Base-by-base conservation (phyloP, 2,888 invertebrate species). In the Andrena fulva region DNA sequence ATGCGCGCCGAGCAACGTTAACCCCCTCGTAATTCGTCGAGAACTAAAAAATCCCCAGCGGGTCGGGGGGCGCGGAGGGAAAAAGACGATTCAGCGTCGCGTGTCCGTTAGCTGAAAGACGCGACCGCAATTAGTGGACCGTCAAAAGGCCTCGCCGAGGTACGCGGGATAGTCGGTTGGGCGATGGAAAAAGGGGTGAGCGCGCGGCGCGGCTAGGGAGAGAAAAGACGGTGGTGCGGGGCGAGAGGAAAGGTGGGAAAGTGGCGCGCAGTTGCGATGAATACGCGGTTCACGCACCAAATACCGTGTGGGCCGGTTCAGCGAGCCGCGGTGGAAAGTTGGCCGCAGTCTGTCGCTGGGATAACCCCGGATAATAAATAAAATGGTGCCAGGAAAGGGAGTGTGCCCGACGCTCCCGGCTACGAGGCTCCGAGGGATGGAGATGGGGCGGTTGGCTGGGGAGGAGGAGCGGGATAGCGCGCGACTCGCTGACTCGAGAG, bases 251-350 rank as follows among this genome's bases (percentile, higher is more conserved):
- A 56, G 16, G 27, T 33, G 20, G 24, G 67, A 29, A 62, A 42
- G 67, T 20, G n/a, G 42, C 24, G 69, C 64, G 56, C 59, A 16
- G 66, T 84, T 80, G 84, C 80, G 86, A 89, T 91, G 89, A 91
- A 91, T 91, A 89, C 89, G 86, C 84, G 87, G 84, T 91, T 91
- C 90, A 89, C 90, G 91, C 91, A 90, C 91, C 89, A 90, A 82
- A 89, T 90, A 87, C 85, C 87, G 82, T 84, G 78, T 8, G 77
- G 80, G 74, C 80, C 75, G 84, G 64, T 81, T 85, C 76, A 74
- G 70, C 79, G 64, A 84, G 77, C 78, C 82, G 85, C 85, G 82
- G 78, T 76, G 80, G 73, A 84, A 84, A 84, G 87, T 76, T 82
- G 74, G 48, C 73, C 77, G 76, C 85, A 67, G 79, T 82, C 70